phyloP scores from a whole-genome alignment of 2,888 invertebrate species.

The Blera fallax region DNA sequence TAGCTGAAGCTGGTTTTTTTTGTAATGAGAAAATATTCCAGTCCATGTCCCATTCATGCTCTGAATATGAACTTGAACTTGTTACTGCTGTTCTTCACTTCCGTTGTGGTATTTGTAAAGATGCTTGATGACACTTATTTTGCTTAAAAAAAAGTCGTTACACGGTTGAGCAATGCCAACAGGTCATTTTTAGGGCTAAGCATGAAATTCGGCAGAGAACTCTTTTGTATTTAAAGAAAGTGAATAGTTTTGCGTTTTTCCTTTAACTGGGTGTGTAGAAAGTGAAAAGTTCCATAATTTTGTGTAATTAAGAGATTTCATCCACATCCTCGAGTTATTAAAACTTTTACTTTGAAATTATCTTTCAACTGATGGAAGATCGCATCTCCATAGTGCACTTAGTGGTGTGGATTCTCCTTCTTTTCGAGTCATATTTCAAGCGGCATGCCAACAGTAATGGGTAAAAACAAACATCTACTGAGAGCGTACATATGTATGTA shows the following conservation, averaged over 20 bases:
- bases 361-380: slow-evolving; percentile 3
- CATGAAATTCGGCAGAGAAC: slow-evolving; percentile 27
- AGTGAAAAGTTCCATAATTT: slow-evolving; percentile 56
- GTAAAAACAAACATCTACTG: not conserved
- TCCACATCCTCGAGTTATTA: slow-evolving; percentile 63
- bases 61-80: slow-evolving; percentile 72
- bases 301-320: slow-evolving; percentile 52
- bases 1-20: slow-evolving; percentile 3
- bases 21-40: slow-evolving; percentile 28
- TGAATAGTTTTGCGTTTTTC: slow-evolving; percentile 8
- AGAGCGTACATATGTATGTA: not conserved
- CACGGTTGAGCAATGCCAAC: slow-evolving; percentile 52
- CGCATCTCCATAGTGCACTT: slow-evolving; percentile 19
- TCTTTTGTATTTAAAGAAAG: slow-evolving; percentile 45
- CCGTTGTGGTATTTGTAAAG: slow-evolving; percentile 39
- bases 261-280: slow-evolving; percentile 58
- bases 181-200: slow-evolving; percentile 31
- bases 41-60: slow-evolving; percentile 52
- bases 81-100: slow-evolving; percentile 44
- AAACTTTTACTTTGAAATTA: slow-evolving; percentile 67
- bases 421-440: not conserved
- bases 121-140: slow-evolving; percentile 1
- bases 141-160: slow-evolving; percentile 25
- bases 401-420: slow-evolving; percentile 1
- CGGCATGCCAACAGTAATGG: not conserved